Evolutionary conservation across 2,888 invertebrate species (phyloP), one percentile per base, ranked within the genome.

Genomic region (Latheticus oryzae): DNA sequence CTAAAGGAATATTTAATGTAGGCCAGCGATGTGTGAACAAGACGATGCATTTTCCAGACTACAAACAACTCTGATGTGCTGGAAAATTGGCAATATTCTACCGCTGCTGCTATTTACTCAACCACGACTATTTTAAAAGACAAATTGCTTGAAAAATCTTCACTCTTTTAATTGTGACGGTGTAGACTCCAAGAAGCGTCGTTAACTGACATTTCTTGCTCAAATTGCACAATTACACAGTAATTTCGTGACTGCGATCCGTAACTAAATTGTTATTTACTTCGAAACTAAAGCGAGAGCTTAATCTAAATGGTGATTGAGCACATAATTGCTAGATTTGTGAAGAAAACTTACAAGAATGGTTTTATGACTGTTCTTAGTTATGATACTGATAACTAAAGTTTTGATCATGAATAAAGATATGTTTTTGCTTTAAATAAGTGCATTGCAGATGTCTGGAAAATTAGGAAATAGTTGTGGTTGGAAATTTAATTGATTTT

Each of bases 1-100:
- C 72, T 61, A 72, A 70, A 68, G 67, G 72, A 71, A 72, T 72
- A 70, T 62, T 64, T 69, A 72, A 72, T 69, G 68, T 38, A 48
- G 65, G 63, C 60, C 67, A 70, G 69, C 70, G 70, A 69, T 66
- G 71, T 69, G 69, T 68, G 70, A 71, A 69, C 59, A 55, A 28
- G 37, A 9, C 30, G 15, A 21, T 32, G 17, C 43, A 32, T 50
- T 47, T 30, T 33, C 33, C 32, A 24, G 30, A 17, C 45, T 37
- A 17, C 43, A 21, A 53, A 21, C 38, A 17, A 8, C 32, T 9
- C 32, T 21, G 40, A 40, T 37, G 40, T 51, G 26, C 19, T 26
- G 54, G 38, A 40, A 55, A 55, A 55, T 55, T 55, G 55, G 17
- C 55, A 47, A 55, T 54, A 35, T 53, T 53, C 35, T 11, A 13